Base-by-base conservation (phyloP, 1,140 invertebrate species). In the Laupala kohalensis region DNA sequence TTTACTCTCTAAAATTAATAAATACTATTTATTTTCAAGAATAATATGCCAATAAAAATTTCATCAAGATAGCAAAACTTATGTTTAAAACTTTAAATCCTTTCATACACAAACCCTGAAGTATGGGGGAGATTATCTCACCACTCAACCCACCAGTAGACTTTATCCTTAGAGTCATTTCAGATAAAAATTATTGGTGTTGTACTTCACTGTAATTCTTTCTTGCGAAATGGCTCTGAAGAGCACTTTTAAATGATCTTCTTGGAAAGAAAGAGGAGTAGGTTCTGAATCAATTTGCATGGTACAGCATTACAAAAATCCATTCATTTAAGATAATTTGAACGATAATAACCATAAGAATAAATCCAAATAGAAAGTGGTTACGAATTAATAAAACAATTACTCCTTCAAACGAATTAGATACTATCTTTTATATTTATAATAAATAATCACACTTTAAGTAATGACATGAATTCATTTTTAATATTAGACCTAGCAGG, bases 181-280 rank as follows among this genome's bases (percentile, higher is more conserved):
- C 67, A 28, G 67, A 19, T 28, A 28, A 24, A 68, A 28, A 68
- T 68, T 23, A 28, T 68, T 68, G 29, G 67, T 68, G 29, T 27
- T 15, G 15, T n/a, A 5, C 67, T 5, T n/a, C 13, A 2, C 2
- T 25, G 5, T 6, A 12, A 9, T 9, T 25, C 25, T 2, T 28
- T 29, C 26, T 68, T 23, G 67, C 67, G 27, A 68, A 29, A 26
- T 68, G 26, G 25, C 37, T 53, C 19, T 68, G 29, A 68, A 26
- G 25, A 29, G 25, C 67, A 68, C 24, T 25, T 25, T 28, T 15
- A 68, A 19, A 9, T 9, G 13, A n/a, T 68, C 67, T 25, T 29
- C 27, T 26, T 68, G 19, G 4, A 28, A 25, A 68, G 67, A n/a
- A 68, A 28, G 67, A 26, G 27, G 27, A 19, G 25, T 6, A 68